Percentiles rank a stretch among this genome's conserved stretches.
phyloP scores from a whole-genome alignment of 1,140 invertebrate genomes.

The Dinothrombium tinctorium region DNA sequence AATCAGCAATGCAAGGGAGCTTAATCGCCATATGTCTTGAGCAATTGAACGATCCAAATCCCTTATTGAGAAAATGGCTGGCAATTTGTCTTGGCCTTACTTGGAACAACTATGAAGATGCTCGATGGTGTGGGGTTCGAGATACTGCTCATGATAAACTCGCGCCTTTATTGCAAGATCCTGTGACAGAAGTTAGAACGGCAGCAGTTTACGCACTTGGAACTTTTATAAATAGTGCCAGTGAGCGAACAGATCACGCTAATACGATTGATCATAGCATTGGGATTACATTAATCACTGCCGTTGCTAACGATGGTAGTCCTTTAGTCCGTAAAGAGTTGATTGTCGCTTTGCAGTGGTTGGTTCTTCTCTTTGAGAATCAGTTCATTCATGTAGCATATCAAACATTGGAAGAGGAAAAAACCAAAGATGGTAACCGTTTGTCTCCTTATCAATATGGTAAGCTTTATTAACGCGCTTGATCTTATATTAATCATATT shows the following conservation, averaged over 20 bases:
- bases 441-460: not conserved
- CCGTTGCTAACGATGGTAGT: constrained; percentile 53
- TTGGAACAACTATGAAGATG: constrained; percentile 78
- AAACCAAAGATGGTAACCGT: not conserved
- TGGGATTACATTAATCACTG: constrained; percentile 47
- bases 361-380: constrained; percentile 68
- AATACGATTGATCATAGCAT: constrained; percentile 78
- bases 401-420: constrained; percentile 38
- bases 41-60: constrained; percentile 23
- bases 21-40: constrained; percentile 71
- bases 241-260: constrained; percentile 63
- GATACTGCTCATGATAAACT: constrained; percentile 87
- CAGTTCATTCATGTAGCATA: constrained; percentile 44
- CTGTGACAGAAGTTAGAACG: constrained; percentile 63
- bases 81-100: constrained; percentile 73
- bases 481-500: too few relatives aligned
- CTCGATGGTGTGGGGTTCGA: constrained; percentile 82
- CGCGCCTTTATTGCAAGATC: constrained; percentile 46
- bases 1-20: constrained; percentile 58
- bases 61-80: constrained; percentile 63
- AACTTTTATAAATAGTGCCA: constrained; percentile 60
- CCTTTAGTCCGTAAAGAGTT: constrained; percentile 62
- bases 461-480: not conserved
- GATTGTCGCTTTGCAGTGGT: constrained; percentile 61
- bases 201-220: constrained; percentile 75